phyloP scores from a whole-genome alignment of 30 jellyfish, hydroid and myxozoan genomes.

The Turritopsis rubra region DNA sequence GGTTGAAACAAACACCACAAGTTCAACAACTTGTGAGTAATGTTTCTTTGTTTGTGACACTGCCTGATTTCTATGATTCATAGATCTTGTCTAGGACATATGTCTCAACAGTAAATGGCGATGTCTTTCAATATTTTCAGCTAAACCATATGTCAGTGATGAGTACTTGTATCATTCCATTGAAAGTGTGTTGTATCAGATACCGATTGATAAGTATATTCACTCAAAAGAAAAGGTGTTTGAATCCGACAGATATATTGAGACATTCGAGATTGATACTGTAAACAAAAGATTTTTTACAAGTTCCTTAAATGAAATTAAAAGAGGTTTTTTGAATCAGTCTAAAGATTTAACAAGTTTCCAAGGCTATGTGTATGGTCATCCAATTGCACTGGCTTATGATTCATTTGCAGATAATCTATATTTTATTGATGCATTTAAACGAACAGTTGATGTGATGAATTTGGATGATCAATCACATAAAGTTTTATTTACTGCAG shows the following conservation, averaged over 20 bases:
- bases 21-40: not conserved
- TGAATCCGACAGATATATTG: not conserved
- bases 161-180: not conserved
- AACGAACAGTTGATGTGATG: not conserved
- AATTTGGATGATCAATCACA: not conserved
- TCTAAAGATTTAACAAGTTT: not conserved
- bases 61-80: not conserved
- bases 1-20: not conserved
- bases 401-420: not conserved
- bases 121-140: not conserved
- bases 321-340: not conserved
- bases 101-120: not conserved
- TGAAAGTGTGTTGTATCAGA: not conserved
- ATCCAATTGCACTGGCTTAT: conserved; percentile 1
- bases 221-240: not conserved
- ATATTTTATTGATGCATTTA: not conserved
- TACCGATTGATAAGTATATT: not conserved
- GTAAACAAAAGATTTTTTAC: not conserved
- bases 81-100: too few relatives aligned
- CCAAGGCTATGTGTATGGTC: not conserved
- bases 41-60: not conserved
- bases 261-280: not conserved
- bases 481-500: not conserved
- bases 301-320: not conserved
- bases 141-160: not conserved